These are phyloP conservation scores for Meloe dianella DNA, from an alignment of 2,888 invertebrate genomes.

Conservation along the genomic window DNA sequence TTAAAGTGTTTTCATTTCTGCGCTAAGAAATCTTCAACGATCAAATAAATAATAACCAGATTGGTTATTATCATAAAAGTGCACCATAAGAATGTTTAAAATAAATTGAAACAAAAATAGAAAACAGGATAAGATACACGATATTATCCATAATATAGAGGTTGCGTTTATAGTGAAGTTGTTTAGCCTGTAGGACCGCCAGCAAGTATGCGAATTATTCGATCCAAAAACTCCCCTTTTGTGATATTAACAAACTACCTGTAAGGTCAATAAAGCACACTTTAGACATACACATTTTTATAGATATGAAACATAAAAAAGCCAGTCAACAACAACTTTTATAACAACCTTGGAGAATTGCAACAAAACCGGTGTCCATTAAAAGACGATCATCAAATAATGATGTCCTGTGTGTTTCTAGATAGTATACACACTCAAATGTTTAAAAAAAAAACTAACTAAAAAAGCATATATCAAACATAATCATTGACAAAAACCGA, in stretches of 20 bases:
- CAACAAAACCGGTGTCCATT: slow-evolving; percentile 26
- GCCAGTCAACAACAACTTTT: slow-evolving; percentile 19
- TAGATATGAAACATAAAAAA: background rate
- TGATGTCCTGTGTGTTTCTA: background rate
- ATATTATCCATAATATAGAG: slow-evolving; percentile 35
- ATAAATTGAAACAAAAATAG: slow-evolving; percentile 4
- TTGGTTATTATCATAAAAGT: background rate
- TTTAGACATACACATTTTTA: background rate
- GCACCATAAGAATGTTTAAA: background rate
- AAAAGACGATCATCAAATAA: slow-evolving; percentile 13
- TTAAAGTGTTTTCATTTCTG: background rate
- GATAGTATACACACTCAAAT: background rate
- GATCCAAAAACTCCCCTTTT: background rate
- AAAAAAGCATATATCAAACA: no score
- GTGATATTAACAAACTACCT: background rate
- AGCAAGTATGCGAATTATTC: slow-evolving; percentile 38
- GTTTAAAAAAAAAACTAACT: slow-evolving; percentile 1
- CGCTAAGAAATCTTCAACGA: background rate
- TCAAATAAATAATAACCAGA: no score
- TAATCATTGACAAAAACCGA: no score
- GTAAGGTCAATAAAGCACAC: slow-evolving; percentile 1
- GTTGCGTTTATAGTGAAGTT: slow-evolving; percentile 37
- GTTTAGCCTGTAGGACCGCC: slow-evolving; percentile 38
- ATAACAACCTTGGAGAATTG: slow-evolving; percentile 29
- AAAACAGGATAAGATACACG: slow-evolving; percentile 20